A percentile compares a stretch with the other conserved stretches of the same genome.
phyloP scores from a whole-genome alignment of 2,888 invertebrate species.

The Disparrhopalites patrizii region DNA sequence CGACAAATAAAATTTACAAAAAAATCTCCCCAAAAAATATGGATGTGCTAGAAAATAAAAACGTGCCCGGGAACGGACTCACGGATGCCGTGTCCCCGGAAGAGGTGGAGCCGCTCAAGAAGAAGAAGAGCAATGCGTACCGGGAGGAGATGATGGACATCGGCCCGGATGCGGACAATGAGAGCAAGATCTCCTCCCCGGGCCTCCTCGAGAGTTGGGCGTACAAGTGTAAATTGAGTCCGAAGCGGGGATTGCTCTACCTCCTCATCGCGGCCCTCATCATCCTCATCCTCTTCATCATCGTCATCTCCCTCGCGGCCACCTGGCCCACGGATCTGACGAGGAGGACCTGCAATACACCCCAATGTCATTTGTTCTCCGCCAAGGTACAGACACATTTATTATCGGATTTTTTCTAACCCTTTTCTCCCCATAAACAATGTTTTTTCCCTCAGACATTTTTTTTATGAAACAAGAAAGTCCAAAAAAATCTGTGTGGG shows the following conservation, averaged over 20 bases:
- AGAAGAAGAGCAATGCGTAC: slow-evolving; percentile 8
- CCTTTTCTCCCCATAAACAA: too few species aligned
- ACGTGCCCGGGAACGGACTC: slow-evolving; percentile 41
- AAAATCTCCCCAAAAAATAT: slow-evolving; percentile 9
- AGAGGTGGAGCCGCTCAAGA: slow-evolving; percentile 39
- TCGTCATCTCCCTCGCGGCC: slow-evolving; percentile 54
- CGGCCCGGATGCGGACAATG: slow-evolving; percentile 11
- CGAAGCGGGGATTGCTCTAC: slow-evolving; percentile 40
- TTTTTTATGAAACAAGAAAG: too few species aligned
- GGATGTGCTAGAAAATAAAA: slow-evolving; percentile 44
- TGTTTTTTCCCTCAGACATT: too few species aligned
- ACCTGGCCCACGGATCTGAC: slow-evolving; percentile 55
- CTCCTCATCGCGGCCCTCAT: slow-evolving; percentile 34
- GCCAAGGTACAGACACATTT: too few species aligned
- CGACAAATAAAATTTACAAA: too few species aligned
- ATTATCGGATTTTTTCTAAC: too few species aligned
- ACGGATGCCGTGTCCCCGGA: slow-evolving; percentile 39
- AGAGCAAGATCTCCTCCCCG: slow-evolving; percentile 4
- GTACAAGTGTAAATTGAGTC: slow-evolving; percentile 39
- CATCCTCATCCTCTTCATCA: slow-evolving; percentile 53
- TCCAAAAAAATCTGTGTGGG: too few species aligned
- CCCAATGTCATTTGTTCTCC: slow-evolving; percentile 56
- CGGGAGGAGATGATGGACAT: slow-evolving; percentile 31
- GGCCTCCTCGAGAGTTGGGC: slow-evolving; percentile 34
- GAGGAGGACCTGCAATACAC: slow-evolving; percentile 53